Base-by-base conservation (phyloP, 2,888 invertebrate species). In the Lottia gigantea region DNA sequence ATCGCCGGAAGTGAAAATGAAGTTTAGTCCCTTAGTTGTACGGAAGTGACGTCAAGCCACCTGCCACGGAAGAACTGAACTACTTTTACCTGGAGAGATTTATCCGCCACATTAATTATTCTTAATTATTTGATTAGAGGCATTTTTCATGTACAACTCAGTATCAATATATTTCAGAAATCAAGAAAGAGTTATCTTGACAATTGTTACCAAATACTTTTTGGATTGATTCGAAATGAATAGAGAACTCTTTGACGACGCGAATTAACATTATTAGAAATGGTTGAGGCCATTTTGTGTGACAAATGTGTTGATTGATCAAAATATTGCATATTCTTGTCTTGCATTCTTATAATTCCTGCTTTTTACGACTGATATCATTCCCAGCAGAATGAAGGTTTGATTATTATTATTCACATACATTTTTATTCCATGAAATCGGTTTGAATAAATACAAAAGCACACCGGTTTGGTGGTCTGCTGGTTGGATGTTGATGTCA, bases 31-130 rank as follows among this genome's bases (percentile, higher is more conserved):
- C 40, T 40, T 40, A 6, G 40, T 67, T 47, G 7, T 31, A 46
- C 68, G 74, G 74, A 74, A 66, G 66, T 80, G 80, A 80, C 78
- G 77, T 80, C 76, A 77, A 68, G 72, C 75, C 77, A 77, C 77
- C 76, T 78, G 80, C 76, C 76, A 77, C 76, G 76, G 76, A 61
- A 68, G 68, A 64, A 63, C 25, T 64, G 74, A 62, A 74, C 74
- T 74, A 71, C 47, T 74, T 74, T 74, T 67, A 25, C 46, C 47
- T 49, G 45, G 16, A 25, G 62, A 64, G 67, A 71, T 70, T 62
- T 64, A 69, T 69, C 71, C 68, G 69, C n/a, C n/a, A 14, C n/a
- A 31, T 25, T 23, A 26, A 23, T 64, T 69, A 46, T 14, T 46
- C 16, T 46, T 25, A 46, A 46, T 11, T 40, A 40, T 40, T 40